Evolutionary conservation across 2,113 vertebrate species (phyloP).

Genomic region (Terrapene triunguis): DNA sequence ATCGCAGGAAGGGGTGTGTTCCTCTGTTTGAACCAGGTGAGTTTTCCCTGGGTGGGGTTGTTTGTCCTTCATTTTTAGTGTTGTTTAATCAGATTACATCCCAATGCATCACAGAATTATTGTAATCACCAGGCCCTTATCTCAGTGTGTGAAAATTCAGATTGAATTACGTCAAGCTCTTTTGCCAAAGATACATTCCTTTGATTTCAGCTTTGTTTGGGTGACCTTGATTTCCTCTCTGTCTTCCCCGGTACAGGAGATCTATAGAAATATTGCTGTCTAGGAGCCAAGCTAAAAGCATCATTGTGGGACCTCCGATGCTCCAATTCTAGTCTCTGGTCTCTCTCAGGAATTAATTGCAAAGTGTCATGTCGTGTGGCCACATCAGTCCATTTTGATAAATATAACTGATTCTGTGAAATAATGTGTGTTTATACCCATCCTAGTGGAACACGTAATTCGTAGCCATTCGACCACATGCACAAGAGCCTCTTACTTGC

Average conservation of each 20-base stretch:
- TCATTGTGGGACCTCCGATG: rapidly evolving
- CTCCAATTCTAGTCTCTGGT: background rate
- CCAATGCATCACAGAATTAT: rapidly evolving
- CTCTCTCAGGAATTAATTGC: background rate
- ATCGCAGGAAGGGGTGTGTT: slow-evolving; percentile 3
- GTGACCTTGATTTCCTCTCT: background rate
- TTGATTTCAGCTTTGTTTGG: background rate
- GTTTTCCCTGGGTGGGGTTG: background rate
- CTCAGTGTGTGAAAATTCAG: background rate
- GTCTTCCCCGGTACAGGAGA: background rate
- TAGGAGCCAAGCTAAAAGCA: background rate
- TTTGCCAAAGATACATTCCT: background rate
- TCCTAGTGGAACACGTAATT: background rate
- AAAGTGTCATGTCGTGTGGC: rapidly evolving
- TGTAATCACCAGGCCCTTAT: background rate
- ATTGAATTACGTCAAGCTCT: background rate
- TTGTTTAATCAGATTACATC: rapidly evolving
- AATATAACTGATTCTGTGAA: rapidly evolving
- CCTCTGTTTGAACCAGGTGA: background rate
- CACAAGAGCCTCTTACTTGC: background rate
- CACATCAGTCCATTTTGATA: background rate
- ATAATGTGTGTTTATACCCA: background rate
- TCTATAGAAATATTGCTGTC: background rate
- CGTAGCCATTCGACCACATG: rapidly evolving
- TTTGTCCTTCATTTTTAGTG: background rate